Evolutionary conservation across 2,888 invertebrate species (phyloP), one percentile per base, ranked within the genome.

Genomic region (Boloria euphrosyne): DNA sequence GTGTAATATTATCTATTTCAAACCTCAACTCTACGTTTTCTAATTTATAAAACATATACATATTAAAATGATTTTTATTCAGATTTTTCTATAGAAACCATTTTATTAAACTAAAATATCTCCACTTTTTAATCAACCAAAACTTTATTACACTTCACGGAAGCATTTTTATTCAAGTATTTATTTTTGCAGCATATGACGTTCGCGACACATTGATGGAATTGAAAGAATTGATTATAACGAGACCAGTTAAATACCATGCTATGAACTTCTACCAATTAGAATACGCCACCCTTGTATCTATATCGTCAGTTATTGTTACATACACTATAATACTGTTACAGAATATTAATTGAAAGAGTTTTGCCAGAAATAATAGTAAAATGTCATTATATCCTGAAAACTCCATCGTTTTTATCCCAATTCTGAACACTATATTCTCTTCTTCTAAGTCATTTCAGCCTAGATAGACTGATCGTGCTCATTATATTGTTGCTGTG

Each of bases 281-380:
- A 3, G 82, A 86, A 69, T 84, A 85, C 67, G 77, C 80, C 0
- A 74, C 83, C 22, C 73, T 89, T 2, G 74, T 81, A 1, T 87
- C 90, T 18, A 77, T 84, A n/a, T 74, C 83, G 3, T 89, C 90
- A 0, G 81, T 83, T 2, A 83, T 86, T 4, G 83, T 84, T 18
- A 89, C 89, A 0, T 89, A 89, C 66, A 85, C 84, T 0, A 86
- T 90, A n/a, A 89, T 89, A 74, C 70, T 89, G 47, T 66, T 89
- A 63, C 89, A 90, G 14, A 62, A 31, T 62, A 47, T 62, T 3
- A 49, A 62, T n/a, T 62, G n/a, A 62, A 16, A 6, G 27, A 6
- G 2, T 13, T 13, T 7, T 14, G 43, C 14, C 18, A 44, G 7
- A 4, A 7, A 38, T 31, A 49, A n/a, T 16, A n/a, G 16, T 16